Evolutionary conservation across 64 coral and sea anemone genomes (phyloP), one percentile per base, ranked within the genome.

Genomic region (Astreopora myriophthalma): DNA sequence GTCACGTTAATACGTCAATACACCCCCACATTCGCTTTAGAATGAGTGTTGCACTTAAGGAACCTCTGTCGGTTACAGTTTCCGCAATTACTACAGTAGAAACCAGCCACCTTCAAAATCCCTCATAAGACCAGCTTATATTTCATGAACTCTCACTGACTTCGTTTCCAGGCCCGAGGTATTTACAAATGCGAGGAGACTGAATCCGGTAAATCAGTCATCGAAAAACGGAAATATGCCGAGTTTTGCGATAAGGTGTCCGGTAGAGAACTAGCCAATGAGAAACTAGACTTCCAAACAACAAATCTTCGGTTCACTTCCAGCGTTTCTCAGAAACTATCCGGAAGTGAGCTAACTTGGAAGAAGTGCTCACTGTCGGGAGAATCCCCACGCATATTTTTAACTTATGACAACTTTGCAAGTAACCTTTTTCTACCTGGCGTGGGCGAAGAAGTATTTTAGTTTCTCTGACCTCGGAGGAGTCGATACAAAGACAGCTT

Each of bases 271-370:
- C 5, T 8, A 82, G 30, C 51, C 78, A 62, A 62, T 63, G 3
- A 65, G 3, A 24, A 83, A 24, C 57, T 19, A n/a, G 37, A 5
- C 7, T 6, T 34, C 27, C 0, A 83, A 24, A 64, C 57, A 83
- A 38, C 31, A 83, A 64, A 64, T 34, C 55, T 65, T 25, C 19
- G 55, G 17, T 11, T 3, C 16, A 33, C 39, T 83, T 64, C 57
- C 79, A 30, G 79, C 79, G 79, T 64, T 83, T 83, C 79, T 11
- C 11, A 57, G 79, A 83, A 83, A 39, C 52, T 19, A 65, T 37
- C 79, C 57, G 79, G 79, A 83, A 83, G 52, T 34, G n/a, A n/a
- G 31, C 2, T 8, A 25, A 11, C 51, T 4, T 51, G 44, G 42
- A 78, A 52, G 22, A 30, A 0, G 5, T 6, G 0, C n/a, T 37